Evolutionary conservation across 2,888 invertebrate species (phyloP).

Genomic region (Lucinisca nassula): DNA sequence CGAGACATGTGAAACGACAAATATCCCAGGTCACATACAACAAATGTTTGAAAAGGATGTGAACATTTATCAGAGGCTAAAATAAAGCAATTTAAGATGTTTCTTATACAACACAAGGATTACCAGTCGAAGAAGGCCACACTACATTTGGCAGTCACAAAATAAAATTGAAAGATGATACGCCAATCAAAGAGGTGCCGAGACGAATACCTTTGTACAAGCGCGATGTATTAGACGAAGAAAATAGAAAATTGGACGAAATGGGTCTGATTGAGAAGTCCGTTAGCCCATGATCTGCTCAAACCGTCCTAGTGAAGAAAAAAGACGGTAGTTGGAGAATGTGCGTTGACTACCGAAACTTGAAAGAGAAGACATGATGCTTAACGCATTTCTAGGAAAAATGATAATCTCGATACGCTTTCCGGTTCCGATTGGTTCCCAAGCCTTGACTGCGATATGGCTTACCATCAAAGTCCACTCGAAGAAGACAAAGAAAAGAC

Average conservation of each 20-base stretch:
- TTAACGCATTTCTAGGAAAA: slow-evolving; percentile 19
- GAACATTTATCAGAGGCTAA: background rate
- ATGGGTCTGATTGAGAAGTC: slow-evolving; percentile 43
- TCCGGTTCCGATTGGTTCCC: slow-evolving; percentile 34
- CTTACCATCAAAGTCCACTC: slow-evolving; percentile 27
- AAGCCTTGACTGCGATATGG: slow-evolving; percentile 34
- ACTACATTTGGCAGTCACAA: slow-evolving; percentile 20
- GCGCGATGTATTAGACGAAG: slow-evolving; percentile 26
- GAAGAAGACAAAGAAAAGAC: slow-evolving; percentile 31
- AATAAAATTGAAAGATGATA: slow-evolving; percentile 37
- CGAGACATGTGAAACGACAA: too few species aligned
- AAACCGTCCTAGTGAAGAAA: slow-evolving; percentile 24
- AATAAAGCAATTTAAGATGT: background rate
- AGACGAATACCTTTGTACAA: slow-evolving; percentile 19
- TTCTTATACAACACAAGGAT: background rate
- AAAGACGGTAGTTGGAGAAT: slow-evolving; percentile 32
- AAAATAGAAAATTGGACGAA: slow-evolving; percentile 33
- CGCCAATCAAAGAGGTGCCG: slow-evolving; percentile 30
- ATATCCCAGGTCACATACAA: slow-evolving; percentile 12
- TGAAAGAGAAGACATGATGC: slow-evolving; percentile 26
- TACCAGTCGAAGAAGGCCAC: slow-evolving; percentile 9
- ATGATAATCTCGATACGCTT: slow-evolving; percentile 14
- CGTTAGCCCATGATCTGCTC: slow-evolving; percentile 7
- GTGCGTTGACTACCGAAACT: slow-evolving; percentile 24
- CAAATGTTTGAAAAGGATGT: background rate